A percentile compares a stretch with the other conserved stretches of the same genome.
Conservation (phyloP, 2,113 vertebrate genomes). For the Xiphophorus hellerii region DNA sequence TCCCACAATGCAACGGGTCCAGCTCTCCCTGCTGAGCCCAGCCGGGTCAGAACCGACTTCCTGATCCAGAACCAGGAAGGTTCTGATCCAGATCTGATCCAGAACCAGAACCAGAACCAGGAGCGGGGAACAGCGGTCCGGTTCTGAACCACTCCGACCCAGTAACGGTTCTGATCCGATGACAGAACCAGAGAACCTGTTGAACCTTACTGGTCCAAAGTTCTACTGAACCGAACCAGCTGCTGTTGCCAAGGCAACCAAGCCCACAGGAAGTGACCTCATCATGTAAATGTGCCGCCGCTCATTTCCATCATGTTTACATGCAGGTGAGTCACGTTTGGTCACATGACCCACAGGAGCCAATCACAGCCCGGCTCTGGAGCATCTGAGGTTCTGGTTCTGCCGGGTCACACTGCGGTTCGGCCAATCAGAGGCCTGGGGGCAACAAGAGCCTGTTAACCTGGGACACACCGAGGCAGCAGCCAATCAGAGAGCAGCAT, state of each 20-base stretch:
- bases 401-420: fast-evolving
- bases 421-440: conserved; percentile 28
- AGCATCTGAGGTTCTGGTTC: neutral
- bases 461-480: conserved; percentile 37
- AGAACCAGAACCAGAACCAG: too few species aligned
- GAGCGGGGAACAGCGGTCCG: too few species aligned
- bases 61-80: too few species aligned
- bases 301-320: conserved; percentile 60
- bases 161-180: too few species aligned
- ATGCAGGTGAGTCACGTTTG: conserved; percentile 19
- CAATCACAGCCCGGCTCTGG: neutral
- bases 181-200: too few species aligned
- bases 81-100: too few species aligned
- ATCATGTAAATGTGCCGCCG: conserved; percentile 63
- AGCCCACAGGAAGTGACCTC: conserved; percentile 2
- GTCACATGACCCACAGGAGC: conserved; percentile 15
- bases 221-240: neutral
- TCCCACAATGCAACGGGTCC: too few species aligned
- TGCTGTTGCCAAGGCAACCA: neutral
- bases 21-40: too few species aligned
- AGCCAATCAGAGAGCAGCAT: conserved; percentile 33
- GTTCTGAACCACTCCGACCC: too few species aligned
- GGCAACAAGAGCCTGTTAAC: conserved; percentile 27
- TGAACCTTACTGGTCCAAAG: too few species aligned
- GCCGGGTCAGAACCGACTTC: too few species aligned